Percentiles rank a stretch among this genome's conserved stretches.
These are phyloP conservation scores for Fopius arisanus DNA, from an alignment of 1,140 invertebrate species.

Conservation along the genomic window DNA sequence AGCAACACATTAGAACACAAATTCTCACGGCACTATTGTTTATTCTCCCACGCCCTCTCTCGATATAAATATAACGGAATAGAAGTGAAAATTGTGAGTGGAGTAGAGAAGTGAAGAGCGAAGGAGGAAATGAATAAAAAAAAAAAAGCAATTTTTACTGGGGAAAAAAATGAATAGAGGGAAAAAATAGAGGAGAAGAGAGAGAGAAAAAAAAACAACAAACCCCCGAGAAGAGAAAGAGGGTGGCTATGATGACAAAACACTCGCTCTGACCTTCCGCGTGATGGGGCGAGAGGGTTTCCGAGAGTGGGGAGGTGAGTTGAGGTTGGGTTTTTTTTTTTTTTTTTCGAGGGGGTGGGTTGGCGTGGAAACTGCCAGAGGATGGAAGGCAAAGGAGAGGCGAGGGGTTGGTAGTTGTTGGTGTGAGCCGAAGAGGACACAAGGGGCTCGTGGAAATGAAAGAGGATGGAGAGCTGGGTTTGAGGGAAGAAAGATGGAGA, in stretches of 20 bases:
- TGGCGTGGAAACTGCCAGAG: neutral
- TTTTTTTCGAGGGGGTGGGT: no score
- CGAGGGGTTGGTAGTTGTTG: conserved; percentile 25
- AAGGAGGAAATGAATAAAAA: neutral
- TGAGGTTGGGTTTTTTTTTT: neutral
- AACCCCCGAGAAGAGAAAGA: conserved; percentile 22
- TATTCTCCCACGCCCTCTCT: neutral
- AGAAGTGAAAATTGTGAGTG: conserved; percentile 8
- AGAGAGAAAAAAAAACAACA: neutral
- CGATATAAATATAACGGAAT: neutral
- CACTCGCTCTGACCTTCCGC: conserved; percentile 55
- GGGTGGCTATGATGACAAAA: conserved; percentile 55
- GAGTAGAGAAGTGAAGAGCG: neutral
- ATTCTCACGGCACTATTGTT: no score
- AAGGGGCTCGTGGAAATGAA: conserved; percentile 33
- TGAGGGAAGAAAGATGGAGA: conserved; percentile 25
- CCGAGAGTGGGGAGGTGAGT: conserved; percentile 16
- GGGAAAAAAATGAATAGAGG: neutral
- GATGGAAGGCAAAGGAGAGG: conserved; percentile 8
- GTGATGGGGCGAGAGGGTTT: conserved; percentile 36
- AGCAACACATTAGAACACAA: no score
- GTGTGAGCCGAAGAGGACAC: conserved; percentile 41
- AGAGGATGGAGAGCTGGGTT: conserved; percentile 17
- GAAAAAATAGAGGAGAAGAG: neutral
- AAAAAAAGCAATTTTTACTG: neutral